phyloP scores from a whole-genome alignment of 2,113 vertebrate species.

The Tyto alba region DNA sequence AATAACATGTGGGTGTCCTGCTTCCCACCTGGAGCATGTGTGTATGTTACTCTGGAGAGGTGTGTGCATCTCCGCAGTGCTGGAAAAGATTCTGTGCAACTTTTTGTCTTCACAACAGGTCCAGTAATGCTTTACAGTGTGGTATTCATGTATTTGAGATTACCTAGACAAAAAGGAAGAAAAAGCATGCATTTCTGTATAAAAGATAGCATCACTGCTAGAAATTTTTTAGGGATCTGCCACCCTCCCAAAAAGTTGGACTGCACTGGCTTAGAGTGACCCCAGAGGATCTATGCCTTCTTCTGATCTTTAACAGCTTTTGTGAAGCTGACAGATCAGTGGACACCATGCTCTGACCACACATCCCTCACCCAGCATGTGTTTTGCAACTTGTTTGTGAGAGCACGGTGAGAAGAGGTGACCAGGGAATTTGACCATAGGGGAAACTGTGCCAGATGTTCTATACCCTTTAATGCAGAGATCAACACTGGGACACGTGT shows the following conservation, averaged over 20 bases:
- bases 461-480: background rate
- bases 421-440: background rate
- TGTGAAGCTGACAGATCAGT: background rate
- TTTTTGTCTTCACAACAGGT: background rate
- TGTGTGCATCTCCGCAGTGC: background rate
- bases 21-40: background rate
- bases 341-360: background rate
- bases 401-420: background rate
- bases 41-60: background rate
- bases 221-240: background rate
- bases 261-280: background rate
- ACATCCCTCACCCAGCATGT: accelerated
- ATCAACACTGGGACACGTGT: background rate
- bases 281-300: background rate
- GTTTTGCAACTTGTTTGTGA: accelerated
- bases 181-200: background rate
- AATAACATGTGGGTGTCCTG: background rate
- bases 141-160: background rate
- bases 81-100: background rate
- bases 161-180: background rate
- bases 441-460: background rate
- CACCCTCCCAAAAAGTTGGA: background rate
- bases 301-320: background rate
- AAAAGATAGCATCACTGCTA: background rate
- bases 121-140: background rate